Conservation (phyloP, 2,888 invertebrate genomes). For the Sinohyriopsis cumingii region DNA sequence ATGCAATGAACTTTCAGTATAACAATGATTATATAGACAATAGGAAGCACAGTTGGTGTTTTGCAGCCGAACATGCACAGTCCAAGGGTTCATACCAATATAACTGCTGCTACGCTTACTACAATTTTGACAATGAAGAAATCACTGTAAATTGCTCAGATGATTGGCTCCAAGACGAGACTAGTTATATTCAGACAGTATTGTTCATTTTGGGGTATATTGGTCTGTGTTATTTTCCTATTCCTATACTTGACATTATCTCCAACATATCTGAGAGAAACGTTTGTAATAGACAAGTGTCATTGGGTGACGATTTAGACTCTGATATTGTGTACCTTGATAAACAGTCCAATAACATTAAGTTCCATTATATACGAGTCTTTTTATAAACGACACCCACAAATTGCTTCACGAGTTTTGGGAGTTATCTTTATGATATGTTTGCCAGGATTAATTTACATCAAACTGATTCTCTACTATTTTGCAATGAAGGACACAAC, state of each 20-base stretch:
- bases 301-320: too few species aligned
- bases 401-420: constrained; percentile 14
- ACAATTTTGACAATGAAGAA: too few species aligned
- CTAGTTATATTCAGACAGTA: too few species aligned
- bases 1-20: background rate
- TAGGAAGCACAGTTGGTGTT: constrained; percentile 9
- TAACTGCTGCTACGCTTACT: constrained; percentile 14
- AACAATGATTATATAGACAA: constrained; percentile 1
- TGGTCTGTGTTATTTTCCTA: constrained; percentile 22
- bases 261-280: background rate
- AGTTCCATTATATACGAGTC: constrained; percentile 10
- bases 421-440: constrained; percentile 12
- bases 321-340: constrained; percentile 17
- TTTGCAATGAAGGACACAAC: constrained; percentile 6
- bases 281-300: too few species aligned
- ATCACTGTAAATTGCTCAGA: too few species aligned
- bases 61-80: constrained; percentile 12
- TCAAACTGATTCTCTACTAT: constrained; percentile 14
- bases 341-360: constrained; percentile 17
- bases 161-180: too few species aligned
- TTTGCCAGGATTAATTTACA: constrained; percentile 13
- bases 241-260: constrained; percentile 8
- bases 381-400: constrained; percentile 15
- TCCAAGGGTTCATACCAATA: constrained; percentile 13
- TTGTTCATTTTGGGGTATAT: constrained; percentile 15